phyloP scores from a whole-genome alignment of 2,888 invertebrate genomes.

The Nomada flava region DNA sequence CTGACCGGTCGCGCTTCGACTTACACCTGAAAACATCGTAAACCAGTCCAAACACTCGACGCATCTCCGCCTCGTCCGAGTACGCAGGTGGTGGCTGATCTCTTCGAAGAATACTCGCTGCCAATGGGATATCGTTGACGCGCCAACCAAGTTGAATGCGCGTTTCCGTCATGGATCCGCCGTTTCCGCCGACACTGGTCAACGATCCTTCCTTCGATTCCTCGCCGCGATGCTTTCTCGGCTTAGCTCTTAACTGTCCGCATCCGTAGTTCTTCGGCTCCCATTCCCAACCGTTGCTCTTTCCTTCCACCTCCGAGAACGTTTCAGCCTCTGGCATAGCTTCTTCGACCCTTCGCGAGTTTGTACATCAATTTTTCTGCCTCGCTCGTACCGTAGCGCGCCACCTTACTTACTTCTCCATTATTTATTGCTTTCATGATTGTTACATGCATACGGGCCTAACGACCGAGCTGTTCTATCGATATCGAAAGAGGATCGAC shows the following conservation, averaged over 20 bases:
- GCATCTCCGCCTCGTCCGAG: constrained; percentile 89
- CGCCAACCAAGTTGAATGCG: constrained; percentile 77
- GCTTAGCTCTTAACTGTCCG: constrained; percentile 53
- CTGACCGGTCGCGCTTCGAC: constrained; percentile 72
- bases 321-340: neutral
- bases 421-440: neutral
- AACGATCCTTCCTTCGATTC: constrained; percentile 58
- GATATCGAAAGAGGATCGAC: neutral
- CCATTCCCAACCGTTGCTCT: constrained; percentile 74
- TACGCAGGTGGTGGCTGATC: constrained; percentile 61
- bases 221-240: constrained; percentile 49
- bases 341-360: constrained; percentile 26
- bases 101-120: constrained; percentile 74
- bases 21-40: constrained; percentile 91
- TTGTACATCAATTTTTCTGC: neutral
- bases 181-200: constrained; percentile 50
- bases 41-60: constrained; percentile 89
- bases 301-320: neutral
- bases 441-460: neutral
- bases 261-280: constrained; percentile 35
- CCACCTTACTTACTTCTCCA: constrained; percentile 35
- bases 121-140: constrained; percentile 77
- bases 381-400: neutral
- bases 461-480: neutral
- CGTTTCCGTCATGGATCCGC: constrained; percentile 77